A percentile compares a stretch with the other conserved stretches of the same genome.
Evolutionary conservation across 2,888 invertebrate species (phyloP).

Genomic region (Tipula lateralis): DNA sequence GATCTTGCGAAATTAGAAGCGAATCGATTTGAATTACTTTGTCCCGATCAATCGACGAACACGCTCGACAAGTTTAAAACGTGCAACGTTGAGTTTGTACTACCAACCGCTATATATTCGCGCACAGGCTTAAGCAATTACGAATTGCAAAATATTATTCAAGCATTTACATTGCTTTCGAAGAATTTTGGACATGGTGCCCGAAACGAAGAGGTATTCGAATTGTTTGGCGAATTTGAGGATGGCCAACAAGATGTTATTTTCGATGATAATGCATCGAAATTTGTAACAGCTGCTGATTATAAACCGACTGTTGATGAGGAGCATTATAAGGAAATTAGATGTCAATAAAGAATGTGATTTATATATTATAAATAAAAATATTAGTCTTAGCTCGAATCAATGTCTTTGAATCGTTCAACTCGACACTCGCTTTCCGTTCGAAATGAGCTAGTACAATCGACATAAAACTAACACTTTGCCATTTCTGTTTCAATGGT

Average conservation of each 20-base stretch:
- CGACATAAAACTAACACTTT: no score
- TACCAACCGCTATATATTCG: constrained; percentile 40
- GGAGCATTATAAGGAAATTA: constrained; percentile 58
- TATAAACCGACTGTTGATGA: constrained; percentile 44
- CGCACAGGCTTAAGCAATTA: constrained; percentile 36
- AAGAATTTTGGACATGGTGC: constrained; percentile 43
- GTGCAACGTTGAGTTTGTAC: constrained; percentile 45
- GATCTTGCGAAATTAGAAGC: constrained; percentile 43
- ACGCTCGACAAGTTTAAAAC: constrained; percentile 42
- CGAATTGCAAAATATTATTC: constrained; percentile 45
- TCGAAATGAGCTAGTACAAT: no score
- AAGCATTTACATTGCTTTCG: constrained; percentile 44
- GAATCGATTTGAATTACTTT: constrained; percentile 42
- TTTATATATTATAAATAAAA: not conserved
- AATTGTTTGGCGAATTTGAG: constrained; percentile 45
- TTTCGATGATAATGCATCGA: constrained; percentile 44
- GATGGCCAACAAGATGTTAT: constrained; percentile 42
- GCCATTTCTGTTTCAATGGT: no score
- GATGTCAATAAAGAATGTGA: constrained; percentile 52
- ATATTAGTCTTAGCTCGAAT: not conserved
- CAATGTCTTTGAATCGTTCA: no score
- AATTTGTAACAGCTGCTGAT: constrained; percentile 38
- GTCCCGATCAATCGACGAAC: constrained; percentile 42
- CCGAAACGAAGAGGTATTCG: constrained; percentile 45
- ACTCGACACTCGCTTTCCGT: no score